Base-by-base conservation (phyloP, 2,113 vertebrate genomes). In the Aplodontia rufa region DNA sequence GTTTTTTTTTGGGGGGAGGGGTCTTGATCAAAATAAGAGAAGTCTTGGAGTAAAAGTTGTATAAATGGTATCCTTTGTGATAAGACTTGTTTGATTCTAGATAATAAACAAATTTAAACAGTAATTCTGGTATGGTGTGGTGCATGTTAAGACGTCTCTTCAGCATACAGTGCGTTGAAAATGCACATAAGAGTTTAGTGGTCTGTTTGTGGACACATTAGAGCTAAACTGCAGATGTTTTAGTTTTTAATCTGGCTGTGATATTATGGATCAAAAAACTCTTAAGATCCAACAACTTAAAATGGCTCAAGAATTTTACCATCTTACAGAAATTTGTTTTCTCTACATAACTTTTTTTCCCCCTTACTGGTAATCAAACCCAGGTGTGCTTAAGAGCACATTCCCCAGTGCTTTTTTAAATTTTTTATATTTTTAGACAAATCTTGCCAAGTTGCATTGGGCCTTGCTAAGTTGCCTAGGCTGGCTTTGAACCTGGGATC, bases 261-360 rank as follows among this genome's bases (percentile, higher is more conserved):
- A 8, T 75, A 47, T 45, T 8, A 58, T 37, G 80, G 62, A 49
- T 81, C 58, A 87, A 81, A 55, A 92, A 83, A 80, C 40, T 71
- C 16, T 3, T 75, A 37, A 79, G 71, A 75, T 45, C 35, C 2
- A 69, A 3, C 3, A 66, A 26, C 42, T 69, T 60, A 90, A 80
- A 74, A 32, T 60, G 89, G 13, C 80, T 75, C 40, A 95, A 51
- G 26, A 49, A 89, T 85, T 95, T 95, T 90, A 35, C 69, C 94
- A 22, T 74, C 53, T 82, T 71, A 71, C 19, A 47, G 79, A 90
- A 91, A n/a, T 51, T 32, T 85, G 60, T 68, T 40, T 49, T 24
- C 12, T 35, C 12, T 49, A 7, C 24, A 51, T 64, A 60, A 26
- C 24, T 19, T 60, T 60, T n/a, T n/a, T n/a, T n/a, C n/a, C n/a